A percentile compares a stretch with the other conserved stretches of the same genome.
phyloP scores from a whole-genome alignment of 2,797 vertebrate genomes.

The Morelia viridis region DNA sequence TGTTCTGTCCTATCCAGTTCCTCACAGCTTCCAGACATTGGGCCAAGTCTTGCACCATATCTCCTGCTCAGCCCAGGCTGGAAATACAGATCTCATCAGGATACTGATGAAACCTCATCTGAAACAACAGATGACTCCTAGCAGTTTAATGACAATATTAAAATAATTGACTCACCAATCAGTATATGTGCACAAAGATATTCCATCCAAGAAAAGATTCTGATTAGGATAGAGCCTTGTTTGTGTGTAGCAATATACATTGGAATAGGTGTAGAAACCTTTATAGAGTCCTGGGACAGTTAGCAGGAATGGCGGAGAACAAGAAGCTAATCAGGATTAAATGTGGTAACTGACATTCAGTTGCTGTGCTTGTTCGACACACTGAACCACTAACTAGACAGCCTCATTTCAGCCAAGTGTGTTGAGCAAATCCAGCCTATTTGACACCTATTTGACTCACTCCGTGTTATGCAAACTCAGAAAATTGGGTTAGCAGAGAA shows the following conservation, averaged over 20 bases:
- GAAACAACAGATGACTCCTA: background rate
- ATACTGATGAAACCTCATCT: background rate
- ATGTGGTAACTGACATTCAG: background rate
- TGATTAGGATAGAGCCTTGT: background rate
- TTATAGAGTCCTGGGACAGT: background rate
- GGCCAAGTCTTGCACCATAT: background rate
- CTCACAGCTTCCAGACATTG: background rate
- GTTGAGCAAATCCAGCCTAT: background rate
- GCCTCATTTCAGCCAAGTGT: background rate
- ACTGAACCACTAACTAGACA: background rate
- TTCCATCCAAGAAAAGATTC: background rate
- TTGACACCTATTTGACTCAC: background rate
- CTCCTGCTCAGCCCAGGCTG: background rate
- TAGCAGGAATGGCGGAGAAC: background rate
- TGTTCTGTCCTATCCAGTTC: background rate
- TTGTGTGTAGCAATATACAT: background rate
- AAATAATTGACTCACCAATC: background rate
- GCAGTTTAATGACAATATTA: background rate
- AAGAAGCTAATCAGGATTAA: background rate
- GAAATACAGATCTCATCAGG: background rate
- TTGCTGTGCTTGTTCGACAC: background rate
- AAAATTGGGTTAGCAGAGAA: background rate
- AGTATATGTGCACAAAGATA: background rate
- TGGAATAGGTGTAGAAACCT: background rate
- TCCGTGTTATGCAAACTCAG: background rate